Evolutionary conservation across 2,113 vertebrate genomes (phyloP), one percentile per base, ranked within the genome.

Genomic region (Spea bombifrons): DNA sequence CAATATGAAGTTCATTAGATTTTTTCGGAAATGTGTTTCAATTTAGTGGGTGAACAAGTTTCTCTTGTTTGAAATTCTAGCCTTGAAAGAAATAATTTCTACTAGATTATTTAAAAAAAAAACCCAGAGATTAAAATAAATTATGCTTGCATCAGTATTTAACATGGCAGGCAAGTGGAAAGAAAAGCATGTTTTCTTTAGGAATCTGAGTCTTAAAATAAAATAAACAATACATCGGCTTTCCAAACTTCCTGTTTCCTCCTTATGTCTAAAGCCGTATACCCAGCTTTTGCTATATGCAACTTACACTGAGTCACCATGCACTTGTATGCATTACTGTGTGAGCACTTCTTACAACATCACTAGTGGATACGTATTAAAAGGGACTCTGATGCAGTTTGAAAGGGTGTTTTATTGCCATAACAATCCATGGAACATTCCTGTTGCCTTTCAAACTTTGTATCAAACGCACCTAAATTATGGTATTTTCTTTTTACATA

Each of bases 11-110:
- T 52, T 66, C 64, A 53, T 75, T 75, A 66, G 30, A 30, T 1
- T 64, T 66, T 75, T 75, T 75, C 43, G 7, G 17, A 75, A 67
- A 67, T 55, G 43, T 75, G 49, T 75, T 75, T 75, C 49, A 75
- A 55, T 45, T 66, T 75, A 67, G 49, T 55, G 43, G 45, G 9
- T 64, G 43, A 75, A 75, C 64, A 75, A 66, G 65, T 67, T 75
- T 75, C 65, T 75, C 64, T 75, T 66, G 74, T 67, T 75, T 50
- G 55, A 55, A 75, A 67, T 75, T 55, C 50, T 55, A 67, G 43
- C 55, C 16, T 47, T 75, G 16, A 67, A 74, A 75, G 66, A 67
- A 71, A 49, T 65, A 43, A 66, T 43, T 43, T 45, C 48, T 30
- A 30, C 30, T 72, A 17, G 16, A 71, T 71, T 71, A 71, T 75